Evolutionary conservation across 1,140 invertebrate species (phyloP), one percentile per base, ranked within the genome.

Genomic region (Epicauta chinensis): DNA sequence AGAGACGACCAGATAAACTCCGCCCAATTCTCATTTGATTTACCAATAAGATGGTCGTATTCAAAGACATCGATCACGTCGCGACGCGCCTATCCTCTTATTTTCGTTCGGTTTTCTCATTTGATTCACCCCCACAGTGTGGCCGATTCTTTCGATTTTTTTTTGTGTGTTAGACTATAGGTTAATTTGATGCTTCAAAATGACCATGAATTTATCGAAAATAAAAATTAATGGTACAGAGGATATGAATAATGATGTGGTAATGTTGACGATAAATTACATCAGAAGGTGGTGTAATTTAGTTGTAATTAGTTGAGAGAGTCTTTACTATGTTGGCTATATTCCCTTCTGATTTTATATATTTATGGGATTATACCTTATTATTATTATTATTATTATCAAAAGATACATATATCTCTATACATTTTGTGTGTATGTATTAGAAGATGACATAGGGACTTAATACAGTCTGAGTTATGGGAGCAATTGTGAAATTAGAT

Each of bases 401-500:
- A n/a, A n/a, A n/a, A n/a, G n/a, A n/a, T n/a, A n/a, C n/a, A n/a
- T n/a, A n/a, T n/a, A n/a, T n/a, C n/a, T 5, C 23, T 23, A 23
- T 23, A 7, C 23, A 23, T 23, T 23, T 5, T 23, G 1, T 23
- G 23, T 23, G 1, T 23, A 7, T 23, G 23, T 23, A 23, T 23
- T 23, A 23, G 23, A 55, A 23, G 7, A 23, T 23, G 23, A 64
- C 61, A 53, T 55, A 23, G 23, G 23, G 23, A 23, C 23, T 23
- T 23, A 23, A 23, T 23, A 23, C 7, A 23, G 51, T 32, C 51
- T 66, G 62, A 66, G 58, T 66, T 64, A 66, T 64, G 64, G 59
- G 55, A 55, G 58, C 64, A 66, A 66, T 66, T 64, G 62, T 55
- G 64, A 63, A 66, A 66, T 66, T 66, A 66, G 64, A 66, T 66